Evolutionary conservation across 1,140 invertebrate genomes (phyloP).

Genomic region (Carposina sasakii): DNA sequence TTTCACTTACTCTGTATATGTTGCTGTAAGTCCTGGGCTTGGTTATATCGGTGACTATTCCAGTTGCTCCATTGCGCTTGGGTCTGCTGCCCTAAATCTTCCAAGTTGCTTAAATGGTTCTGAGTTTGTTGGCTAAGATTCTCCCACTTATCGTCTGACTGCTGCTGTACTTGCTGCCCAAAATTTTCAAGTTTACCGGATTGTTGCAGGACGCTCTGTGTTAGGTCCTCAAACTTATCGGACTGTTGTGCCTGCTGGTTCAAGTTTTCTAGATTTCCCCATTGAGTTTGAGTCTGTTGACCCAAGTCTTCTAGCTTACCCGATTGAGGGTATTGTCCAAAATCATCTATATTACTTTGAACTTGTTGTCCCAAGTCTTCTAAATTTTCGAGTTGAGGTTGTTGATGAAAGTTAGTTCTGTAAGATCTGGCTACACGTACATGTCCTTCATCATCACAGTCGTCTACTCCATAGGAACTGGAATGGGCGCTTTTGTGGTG

Average conservation of each 20-base stretch:
- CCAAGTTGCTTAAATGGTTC: constrained; percentile 13
- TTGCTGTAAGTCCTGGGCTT: background rate
- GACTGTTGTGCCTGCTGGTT: constrained; percentile 29
- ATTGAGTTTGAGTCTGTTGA: constrained; percentile 38
- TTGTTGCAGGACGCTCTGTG: constrained; percentile 31
- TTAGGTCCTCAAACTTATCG: constrained; percentile 36
- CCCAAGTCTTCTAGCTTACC: constrained; percentile 35
- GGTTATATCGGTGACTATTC: background rate
- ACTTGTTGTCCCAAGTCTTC: constrained; percentile 38
- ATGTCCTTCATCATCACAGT: constrained; percentile 46
- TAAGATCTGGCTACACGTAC: constrained; percentile 40
- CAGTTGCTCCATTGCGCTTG: background rate
- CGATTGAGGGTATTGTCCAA: constrained; percentile 34
- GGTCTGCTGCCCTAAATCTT: constrained; percentile 19
- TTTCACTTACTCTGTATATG: background rate
- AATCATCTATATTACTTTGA: constrained; percentile 32
- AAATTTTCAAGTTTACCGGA: constrained; percentile 14
- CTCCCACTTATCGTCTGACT: constrained; percentile 15
- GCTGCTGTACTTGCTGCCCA: constrained; percentile 20
- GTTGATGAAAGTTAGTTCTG: constrained; percentile 11
- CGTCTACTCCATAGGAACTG: constrained; percentile 22
- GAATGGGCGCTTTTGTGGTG: constrained; percentile 32
- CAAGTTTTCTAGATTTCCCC: constrained; percentile 29
- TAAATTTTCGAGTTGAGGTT: constrained; percentile 22
- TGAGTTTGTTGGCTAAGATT: constrained; percentile 19